These are phyloP conservation scores for Vidua macroura DNA, from an alignment of 2,113 vertebrate species.

Conservation along the genomic window DNA sequence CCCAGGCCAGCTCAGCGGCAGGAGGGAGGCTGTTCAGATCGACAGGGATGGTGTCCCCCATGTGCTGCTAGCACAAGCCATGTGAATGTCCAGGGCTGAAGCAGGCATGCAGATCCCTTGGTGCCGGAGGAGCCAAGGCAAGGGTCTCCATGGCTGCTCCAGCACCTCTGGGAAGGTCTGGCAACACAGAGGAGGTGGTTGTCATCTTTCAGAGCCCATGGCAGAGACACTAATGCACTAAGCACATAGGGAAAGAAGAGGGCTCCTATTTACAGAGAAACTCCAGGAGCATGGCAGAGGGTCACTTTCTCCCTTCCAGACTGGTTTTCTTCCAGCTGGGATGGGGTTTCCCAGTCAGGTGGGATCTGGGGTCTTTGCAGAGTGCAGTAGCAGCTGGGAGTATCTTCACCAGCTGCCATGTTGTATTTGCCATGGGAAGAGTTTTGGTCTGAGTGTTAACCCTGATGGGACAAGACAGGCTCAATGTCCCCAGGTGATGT, in stretches of 20 bases:
- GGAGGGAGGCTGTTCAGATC: not conserved
- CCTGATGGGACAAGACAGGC: not conserved
- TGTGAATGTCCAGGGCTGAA: not conserved
- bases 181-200: not conserved
- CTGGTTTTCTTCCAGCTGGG: not conserved
- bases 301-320: not conserved
- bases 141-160: not conserved
- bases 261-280: not conserved
- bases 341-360: not conserved
- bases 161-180: not conserved
- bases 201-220: not conserved
- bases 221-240: not conserved
- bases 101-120: not conserved
- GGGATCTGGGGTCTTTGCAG: not conserved
- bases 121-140: not conserved
- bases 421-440: not conserved
- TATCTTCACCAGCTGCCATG: fast-evolving
- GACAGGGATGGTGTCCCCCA: not conserved
- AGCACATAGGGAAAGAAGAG: not conserved
- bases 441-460: not conserved
- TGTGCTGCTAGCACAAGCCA: not conserved
- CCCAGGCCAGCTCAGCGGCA: not conserved
- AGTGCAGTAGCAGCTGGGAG: not conserved
- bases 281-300: not conserved
- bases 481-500: not conserved